Evolutionary conservation across 2,113 vertebrate species (phyloP).

Genomic region (Scartelaos histophorus): DNA sequence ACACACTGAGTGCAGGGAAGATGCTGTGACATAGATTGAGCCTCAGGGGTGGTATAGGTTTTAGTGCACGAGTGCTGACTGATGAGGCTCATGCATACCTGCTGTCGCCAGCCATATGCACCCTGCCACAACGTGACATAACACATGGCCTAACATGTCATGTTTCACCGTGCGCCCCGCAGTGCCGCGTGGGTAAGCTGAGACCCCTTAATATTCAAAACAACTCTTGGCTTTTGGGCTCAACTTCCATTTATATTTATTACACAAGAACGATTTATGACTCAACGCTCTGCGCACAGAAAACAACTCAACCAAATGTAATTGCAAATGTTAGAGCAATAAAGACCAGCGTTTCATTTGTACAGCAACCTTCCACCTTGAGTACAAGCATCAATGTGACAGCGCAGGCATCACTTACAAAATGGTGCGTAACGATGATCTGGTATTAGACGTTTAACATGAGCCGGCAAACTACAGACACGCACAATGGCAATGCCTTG

Average conservation of each 20-base stretch:
- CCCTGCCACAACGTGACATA: conserved; percentile 45
- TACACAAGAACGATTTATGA: conserved; percentile 18
- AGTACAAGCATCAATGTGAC: conserved; percentile 45
- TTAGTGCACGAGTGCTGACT: neutral
- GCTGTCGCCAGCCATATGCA: conserved; percentile 38
- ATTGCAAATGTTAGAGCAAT: conserved; percentile 17
- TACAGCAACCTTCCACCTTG: conserved; percentile 29
- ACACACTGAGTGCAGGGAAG: conserved; percentile 30
- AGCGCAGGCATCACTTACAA: conserved; percentile 33
- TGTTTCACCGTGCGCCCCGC: conserved; percentile 31
- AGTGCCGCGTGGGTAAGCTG: conserved; percentile 11
- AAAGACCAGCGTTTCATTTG: conserved; percentile 29
- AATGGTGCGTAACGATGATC: conserved; percentile 30
- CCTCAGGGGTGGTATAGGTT: neutral
- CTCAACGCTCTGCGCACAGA: neutral
- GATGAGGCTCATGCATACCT: conserved; percentile 37
- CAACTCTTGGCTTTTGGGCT: conserved; percentile 25
- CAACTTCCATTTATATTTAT: conserved; percentile 2
- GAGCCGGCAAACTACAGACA: conserved; percentile 6
- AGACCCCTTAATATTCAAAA: conserved; percentile 32
- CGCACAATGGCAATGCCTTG: conserved; percentile 14
- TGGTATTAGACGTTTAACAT: conserved; percentile 20
- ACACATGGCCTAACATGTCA: conserved; percentile 48
- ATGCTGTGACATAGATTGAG: conserved; percentile 23
- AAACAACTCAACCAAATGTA: conserved; percentile 34